These are phyloP conservation scores for Bilobella aurantiaca DNA, from an alignment of 1,140 invertebrate genomes.

Conservation along the genomic window DNA sequence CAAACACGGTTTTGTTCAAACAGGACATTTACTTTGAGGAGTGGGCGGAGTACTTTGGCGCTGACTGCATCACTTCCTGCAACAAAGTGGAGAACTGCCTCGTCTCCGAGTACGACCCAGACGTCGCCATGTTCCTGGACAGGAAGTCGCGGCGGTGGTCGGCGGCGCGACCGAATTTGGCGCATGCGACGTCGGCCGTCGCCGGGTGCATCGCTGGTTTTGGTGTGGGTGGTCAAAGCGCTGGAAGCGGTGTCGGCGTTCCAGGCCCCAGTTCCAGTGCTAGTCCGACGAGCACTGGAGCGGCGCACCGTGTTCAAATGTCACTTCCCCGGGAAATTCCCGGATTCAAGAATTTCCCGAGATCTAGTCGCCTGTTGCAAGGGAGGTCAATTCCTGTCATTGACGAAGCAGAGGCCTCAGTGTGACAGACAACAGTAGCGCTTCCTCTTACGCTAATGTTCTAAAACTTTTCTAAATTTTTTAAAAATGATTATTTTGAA, in stretches of 20 bases:
- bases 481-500: no score
- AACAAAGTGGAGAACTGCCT: constrained; percentile 54
- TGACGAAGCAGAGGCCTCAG: constrained; percentile 1
- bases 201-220: constrained; percentile 25
- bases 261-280: constrained; percentile 27
- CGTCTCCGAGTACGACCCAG: constrained; percentile 17
- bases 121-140: constrained; percentile 47
- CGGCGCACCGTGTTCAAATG: neutral
- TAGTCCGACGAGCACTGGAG: constrained; percentile 24
- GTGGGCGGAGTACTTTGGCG: constrained; percentile 59
- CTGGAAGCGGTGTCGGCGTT: constrained; percentile 28
- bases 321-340: constrained; percentile 30
- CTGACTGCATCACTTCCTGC: constrained; percentile 74
- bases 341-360: constrained; percentile 20
- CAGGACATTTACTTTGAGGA: constrained; percentile 67
- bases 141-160: constrained; percentile 58
- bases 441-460: neutral
- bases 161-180: constrained; percentile 43
- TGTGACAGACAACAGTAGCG: neutral
- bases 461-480: neutral
- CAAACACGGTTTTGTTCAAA: constrained; percentile 5
- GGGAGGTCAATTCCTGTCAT: neutral
- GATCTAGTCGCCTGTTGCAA: constrained; percentile 1
- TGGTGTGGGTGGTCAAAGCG: neutral
- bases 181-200: constrained; percentile 21